Percentiles rank a stretch among this genome's conserved stretches.
Conservation (phyloP, 1,140 invertebrate species). For the Trichonephila clavata region DNA sequence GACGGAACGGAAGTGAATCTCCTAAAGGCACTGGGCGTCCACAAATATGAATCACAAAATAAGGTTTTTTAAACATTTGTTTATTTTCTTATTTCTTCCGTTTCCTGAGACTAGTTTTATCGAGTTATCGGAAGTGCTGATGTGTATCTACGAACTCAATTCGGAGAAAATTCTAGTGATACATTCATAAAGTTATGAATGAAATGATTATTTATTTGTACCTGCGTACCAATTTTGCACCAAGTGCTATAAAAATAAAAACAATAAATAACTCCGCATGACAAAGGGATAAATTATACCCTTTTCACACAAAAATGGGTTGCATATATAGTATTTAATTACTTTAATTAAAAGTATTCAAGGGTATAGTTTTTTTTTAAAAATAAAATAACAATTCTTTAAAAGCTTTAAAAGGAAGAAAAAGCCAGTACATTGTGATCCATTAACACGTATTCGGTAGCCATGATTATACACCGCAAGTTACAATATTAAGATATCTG, state of each 20-base stretch:
- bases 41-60: constrained; percentile 1
- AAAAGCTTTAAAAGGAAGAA: too few species aligned
- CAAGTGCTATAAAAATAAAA: neutral
- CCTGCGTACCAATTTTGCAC: neutral
- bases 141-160: neutral
- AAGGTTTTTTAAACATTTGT: neutral
- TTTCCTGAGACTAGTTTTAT: neutral
- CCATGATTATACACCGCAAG: too few species aligned
- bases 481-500: too few species aligned
- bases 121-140: neutral
- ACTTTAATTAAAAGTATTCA: too few species aligned
- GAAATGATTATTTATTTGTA: neutral
- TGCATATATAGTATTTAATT: too few species aligned
- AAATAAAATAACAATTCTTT: too few species aligned
- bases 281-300: too few species aligned
- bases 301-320: too few species aligned
- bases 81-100: neutral
- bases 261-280: too few species aligned
- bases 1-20: neutral
- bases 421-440: too few species aligned
- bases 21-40: neutral
- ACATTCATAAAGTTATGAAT: neutral
- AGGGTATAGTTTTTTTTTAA: too few species aligned
- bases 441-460: too few species aligned
- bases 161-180: neutral